phyloP scores from a whole-genome alignment of 1,140 invertebrate genomes.

The Periplaneta americana region DNA sequence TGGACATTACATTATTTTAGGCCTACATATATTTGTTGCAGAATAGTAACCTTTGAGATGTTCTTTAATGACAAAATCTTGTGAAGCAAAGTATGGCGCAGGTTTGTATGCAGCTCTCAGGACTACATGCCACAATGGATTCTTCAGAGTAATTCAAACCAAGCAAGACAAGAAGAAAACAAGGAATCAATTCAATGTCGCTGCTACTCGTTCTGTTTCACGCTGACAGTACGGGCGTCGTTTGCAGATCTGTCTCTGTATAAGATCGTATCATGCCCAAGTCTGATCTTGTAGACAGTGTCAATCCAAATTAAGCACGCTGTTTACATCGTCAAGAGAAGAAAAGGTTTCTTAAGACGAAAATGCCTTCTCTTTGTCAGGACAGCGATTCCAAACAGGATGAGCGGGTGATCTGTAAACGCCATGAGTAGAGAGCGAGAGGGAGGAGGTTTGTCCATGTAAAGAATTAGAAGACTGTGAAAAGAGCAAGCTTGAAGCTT shows the following conservation, averaged over 20 bases:
- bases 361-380: neutral
- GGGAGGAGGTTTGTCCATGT: neutral
- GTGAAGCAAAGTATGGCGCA: no score
- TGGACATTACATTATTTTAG: no score
- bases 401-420: neutral
- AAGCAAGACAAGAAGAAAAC: no score
- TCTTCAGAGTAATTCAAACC: no score
- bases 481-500: neutral
- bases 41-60: no score
- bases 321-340: neutral
- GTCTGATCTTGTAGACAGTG: neutral
- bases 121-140: no score
- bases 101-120: no score
- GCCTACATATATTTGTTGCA: no score
- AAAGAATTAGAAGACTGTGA: neutral
- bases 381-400: neutral
- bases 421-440: neutral
- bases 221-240: neutral
- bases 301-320: neutral
- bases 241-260: neutral
- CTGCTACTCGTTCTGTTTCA: neutral
- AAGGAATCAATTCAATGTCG: no score
- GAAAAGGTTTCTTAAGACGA: neutral
- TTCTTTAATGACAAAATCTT: no score
- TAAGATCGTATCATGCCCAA: neutral